phyloP scores from a whole-genome alignment of 2,888 invertebrate genomes.

The Gisinianus flammeolus region DNA sequence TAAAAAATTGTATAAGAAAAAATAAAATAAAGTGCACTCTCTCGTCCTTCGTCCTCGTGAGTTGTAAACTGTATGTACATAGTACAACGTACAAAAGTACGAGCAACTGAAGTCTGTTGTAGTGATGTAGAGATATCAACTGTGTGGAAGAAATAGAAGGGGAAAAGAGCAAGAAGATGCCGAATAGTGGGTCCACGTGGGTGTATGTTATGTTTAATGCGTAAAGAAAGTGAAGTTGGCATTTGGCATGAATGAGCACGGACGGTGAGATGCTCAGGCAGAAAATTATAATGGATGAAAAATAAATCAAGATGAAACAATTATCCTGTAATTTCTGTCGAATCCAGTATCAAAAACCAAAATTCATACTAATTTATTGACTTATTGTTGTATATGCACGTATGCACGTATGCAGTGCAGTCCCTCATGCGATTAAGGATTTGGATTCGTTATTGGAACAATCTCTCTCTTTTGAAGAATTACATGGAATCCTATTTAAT shows the following conservation, averaged over 20 bases:
- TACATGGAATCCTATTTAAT: too few species aligned
- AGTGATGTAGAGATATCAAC: neutral
- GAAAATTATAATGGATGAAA: neutral
- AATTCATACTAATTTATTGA: neutral
- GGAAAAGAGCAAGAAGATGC: neutral
- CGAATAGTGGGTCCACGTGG: neutral
- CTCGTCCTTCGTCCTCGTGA: too few species aligned
- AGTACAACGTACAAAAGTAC: neutral
- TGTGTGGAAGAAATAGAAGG: neutral
- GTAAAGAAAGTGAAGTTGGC: constrained; percentile 8
- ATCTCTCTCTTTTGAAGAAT: too few species aligned
- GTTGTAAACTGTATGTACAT: neutral
- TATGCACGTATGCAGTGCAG: too few species aligned
- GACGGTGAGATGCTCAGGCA: neutral
- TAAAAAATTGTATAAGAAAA: neutral
- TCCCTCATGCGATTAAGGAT: too few species aligned
- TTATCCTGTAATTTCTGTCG: neutral
- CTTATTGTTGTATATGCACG: too few species aligned
- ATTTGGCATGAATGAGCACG: neutral
- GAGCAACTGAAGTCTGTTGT: neutral
- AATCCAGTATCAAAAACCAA: neutral
- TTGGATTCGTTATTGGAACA: too few species aligned
- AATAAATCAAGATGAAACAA: neutral
- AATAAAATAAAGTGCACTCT: neutral
- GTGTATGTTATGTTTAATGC: neutral